Percentiles rank a stretch among this genome's conserved stretches.
These are phyloP conservation scores for Nemopilema nomurai DNA, from an alignment of 30 jellyfish, hydroid and myxozoan genomes.

Conservation along the genomic window DNA sequence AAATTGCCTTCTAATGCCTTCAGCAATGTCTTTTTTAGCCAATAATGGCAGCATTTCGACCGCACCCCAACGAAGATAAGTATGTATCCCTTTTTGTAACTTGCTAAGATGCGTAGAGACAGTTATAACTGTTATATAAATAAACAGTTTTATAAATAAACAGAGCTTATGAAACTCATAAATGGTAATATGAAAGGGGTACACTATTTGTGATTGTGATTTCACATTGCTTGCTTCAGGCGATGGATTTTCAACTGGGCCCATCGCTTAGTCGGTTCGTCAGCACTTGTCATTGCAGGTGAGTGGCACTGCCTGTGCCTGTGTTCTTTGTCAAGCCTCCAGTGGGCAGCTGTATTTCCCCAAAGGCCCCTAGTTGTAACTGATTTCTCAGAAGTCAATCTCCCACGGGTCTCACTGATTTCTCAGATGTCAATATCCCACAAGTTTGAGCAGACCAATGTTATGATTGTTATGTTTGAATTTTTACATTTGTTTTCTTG, in stretches of 20 bases:
- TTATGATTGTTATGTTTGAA: too few relatives aligned
- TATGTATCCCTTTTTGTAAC: background rate
- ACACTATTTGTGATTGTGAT: too few relatives aligned
- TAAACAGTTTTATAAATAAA: background rate
- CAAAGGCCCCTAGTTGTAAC: background rate
- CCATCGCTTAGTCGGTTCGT: constrained; percentile 46
- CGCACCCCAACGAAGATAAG: constrained; percentile 47
- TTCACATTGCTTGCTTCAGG: constrained; percentile 14
- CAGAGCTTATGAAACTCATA: too few relatives aligned
- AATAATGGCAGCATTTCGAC: constrained; percentile 58
- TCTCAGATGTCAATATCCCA: background rate
- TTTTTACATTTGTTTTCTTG: too few relatives aligned
- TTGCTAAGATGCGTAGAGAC: background rate
- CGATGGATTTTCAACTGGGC: constrained; percentile 71
- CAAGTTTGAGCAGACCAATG: too few relatives aligned
- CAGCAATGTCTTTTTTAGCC: constrained; percentile 29
- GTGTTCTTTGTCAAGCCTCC: too few relatives aligned
- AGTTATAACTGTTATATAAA: background rate
- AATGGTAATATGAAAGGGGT: too few relatives aligned
- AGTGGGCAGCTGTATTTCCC: too few relatives aligned
- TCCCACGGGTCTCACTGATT: background rate
- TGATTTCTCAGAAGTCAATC: too few relatives aligned
- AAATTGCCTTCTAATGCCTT: background rate
- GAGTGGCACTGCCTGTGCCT: too few relatives aligned
- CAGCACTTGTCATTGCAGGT: constrained; percentile 38